Evolutionary conservation across 1,140 invertebrate species (phyloP), one percentile per base, ranked within the genome.

Genomic region (Pseudomyrmex concolor): DNA sequence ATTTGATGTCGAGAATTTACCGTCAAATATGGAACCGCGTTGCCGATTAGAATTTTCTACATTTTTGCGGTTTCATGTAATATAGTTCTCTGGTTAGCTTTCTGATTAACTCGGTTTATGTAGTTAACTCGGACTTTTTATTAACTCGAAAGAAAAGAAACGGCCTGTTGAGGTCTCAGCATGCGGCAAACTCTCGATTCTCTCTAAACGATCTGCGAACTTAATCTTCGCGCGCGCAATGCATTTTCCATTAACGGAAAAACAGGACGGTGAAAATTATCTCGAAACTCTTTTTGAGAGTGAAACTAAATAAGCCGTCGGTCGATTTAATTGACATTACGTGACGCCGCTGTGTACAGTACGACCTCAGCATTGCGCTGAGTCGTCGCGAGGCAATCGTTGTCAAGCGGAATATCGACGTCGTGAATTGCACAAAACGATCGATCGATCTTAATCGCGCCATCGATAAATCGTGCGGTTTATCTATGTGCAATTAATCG

Each of bases 401-500:
- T 43, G 72, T 13, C n/a, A 34, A 25, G 73, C 50, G 17, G 48
- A 78, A 66, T 7, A 34, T 68, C 76, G 74, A 13, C 76, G 19
- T 62, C 25, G 25, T n/a, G 8, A n/a, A 63, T 64, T 43, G 25
- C 45, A 62, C 17, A 68, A 81, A 59, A 81, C 22, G 9, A 17
- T n/a, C 25, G 34, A 82, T 82, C 70, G 78, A 82, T 82, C 68
- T 72, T 74, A 73, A 74, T 74, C 57, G 22, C 57, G n/a, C 57
- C 70, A 51, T 63, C 22, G 70, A 73, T 72, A 81, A 34, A 82
- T 22, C 70, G 59, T 12, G 25, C 19, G 45, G 22, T 74, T 82
- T 62, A 82, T 73, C 68, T 51, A 10, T 48, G 13, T 15, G 48
- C 48, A 50, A 78, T 78, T 83, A 78, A 83, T 59, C 50, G 60